A percentile compares a stretch with the other conserved stretches of the same genome.
These are phyloP conservation scores for Galaxea fascicularis DNA, from an alignment of 92 coral and sea anemone species.

Conservation along the genomic window DNA sequence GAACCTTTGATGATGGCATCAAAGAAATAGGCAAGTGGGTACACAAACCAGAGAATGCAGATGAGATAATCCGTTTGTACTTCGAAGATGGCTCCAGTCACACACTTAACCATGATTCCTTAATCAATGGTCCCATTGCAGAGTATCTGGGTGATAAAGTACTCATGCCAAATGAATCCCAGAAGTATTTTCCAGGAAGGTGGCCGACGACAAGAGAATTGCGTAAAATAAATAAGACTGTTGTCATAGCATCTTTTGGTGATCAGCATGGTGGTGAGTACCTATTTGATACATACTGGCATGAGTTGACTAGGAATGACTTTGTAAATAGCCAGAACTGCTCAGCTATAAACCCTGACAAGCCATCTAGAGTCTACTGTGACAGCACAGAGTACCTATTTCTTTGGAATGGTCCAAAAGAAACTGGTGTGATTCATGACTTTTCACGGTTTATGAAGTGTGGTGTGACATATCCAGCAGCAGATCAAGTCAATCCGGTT, in stretches of 20 bases:
- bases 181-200: slow-evolving; percentile 63
- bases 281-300: slow-evolving; percentile 76
- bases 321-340: slow-evolving; percentile 69
- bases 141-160: slow-evolving; percentile 76
- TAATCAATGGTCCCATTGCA: slow-evolving; percentile 82
- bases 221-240: slow-evolving; percentile 72
- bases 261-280: slow-evolving; percentile 78
- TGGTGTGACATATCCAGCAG: slow-evolving; percentile 80
- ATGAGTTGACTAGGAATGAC: slow-evolving; percentile 64
- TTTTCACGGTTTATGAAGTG: slow-evolving; percentile 77
- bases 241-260: slow-evolving; percentile 60
- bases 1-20: slow-evolving; percentile 81
- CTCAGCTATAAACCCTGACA: slow-evolving; percentile 34
- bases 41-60: slow-evolving; percentile 64
- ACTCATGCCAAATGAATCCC: slow-evolving; percentile 78
- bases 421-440: slow-evolving; percentile 79
- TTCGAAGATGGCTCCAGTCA: slow-evolving; percentile 83
- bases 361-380: slow-evolving; percentile 75
- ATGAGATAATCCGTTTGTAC: slow-evolving; percentile 83
- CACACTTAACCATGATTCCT: slow-evolving; percentile 81
- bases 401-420: slow-evolving; percentile 85
- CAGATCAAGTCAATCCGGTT: slow-evolving; percentile 87
- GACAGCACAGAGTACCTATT: slow-evolving; percentile 89
- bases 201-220: slow-evolving; percentile 82
- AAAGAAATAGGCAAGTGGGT: slow-evolving; percentile 89